Conservation (phyloP, 2,113 vertebrate genomes). For the Perca schrenkii region DNA sequence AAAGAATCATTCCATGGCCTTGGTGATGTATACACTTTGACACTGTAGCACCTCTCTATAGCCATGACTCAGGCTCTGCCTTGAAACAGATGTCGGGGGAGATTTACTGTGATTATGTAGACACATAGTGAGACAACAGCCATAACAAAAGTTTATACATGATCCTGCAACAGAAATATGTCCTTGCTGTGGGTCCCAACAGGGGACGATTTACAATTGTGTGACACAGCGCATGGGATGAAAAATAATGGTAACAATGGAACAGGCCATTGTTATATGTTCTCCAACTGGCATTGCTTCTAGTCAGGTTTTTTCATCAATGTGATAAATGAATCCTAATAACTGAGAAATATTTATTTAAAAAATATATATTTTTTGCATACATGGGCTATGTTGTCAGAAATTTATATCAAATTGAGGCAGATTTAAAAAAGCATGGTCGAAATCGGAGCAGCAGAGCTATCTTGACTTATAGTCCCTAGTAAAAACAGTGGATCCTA, state of each 20-base stretch:
- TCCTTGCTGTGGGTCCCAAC: neutral
- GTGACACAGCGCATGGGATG: neutral
- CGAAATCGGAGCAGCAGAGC: neutral
- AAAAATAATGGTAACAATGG: neutral
- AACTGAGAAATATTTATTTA: neutral
- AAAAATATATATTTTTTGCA: neutral
- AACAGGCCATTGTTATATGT: neutral
- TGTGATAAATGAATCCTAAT: neutral
- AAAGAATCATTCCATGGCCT: neutral
- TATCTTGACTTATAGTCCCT: neutral
- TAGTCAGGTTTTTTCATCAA: neutral
- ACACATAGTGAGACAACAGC: conserved; percentile 39
- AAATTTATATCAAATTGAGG: too few species aligned
- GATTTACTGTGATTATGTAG: conserved; percentile 56
- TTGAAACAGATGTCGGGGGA: conserved; percentile 55
- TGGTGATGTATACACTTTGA: conserved; percentile 34
- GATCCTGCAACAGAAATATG: conserved; percentile 11
- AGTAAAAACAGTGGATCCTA: neutral
- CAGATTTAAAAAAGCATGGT: too few species aligned
- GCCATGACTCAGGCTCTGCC: conserved; percentile 32
- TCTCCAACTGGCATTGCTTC: too few species aligned
- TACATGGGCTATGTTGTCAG: neutral
- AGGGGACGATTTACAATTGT: conserved; percentile 6
- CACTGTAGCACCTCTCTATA: conserved; percentile 11
- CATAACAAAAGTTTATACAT: conserved; percentile 9